Base-by-base conservation (phyloP, 2,888 invertebrate genomes). In the Apomyelois bistriatella region DNA sequence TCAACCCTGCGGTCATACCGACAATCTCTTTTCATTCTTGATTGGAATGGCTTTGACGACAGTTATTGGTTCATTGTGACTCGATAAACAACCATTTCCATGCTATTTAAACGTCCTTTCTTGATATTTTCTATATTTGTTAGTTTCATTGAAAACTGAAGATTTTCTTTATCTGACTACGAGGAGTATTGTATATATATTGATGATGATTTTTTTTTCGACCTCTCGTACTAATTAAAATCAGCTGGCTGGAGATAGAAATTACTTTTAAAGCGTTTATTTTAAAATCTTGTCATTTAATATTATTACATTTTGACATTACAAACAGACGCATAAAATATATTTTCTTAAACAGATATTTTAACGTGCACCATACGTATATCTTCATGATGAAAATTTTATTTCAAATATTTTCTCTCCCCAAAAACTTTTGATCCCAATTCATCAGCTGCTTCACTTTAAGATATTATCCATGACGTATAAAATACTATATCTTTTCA, bases 401-500 rank as follows among this genome's bases (percentile, higher is more conserved):
- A 46, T 10, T 35, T 46, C 46, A 46, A 35, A 35, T 46, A 46
- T 46, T 46, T 46, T 40, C 30, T 12, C 53, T 60, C 64, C 53
- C 40, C 53, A 52, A 46, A 56, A 72, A 69, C 62, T 69, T 69
- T 68, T 70, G 65, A 70, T 71, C 71, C 57, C 66, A 69, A 80
- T 79, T 82, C 75, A 78, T 78, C 73, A 75, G 59, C 46, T 32
- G 59, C 46, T 32, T 12, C 68, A 64, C 72, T 68, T 71, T 59
- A 70, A 68, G 73, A 76, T 75, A 78, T 77, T 75, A 81, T 75
- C 72, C 73, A 74, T 70, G 64, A 72, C 70, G 78, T 78, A 79
- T 80, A 84, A 83, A 84, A 77, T 77, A 70, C 65, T 58, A 58
- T 65, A 66, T 70, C 65, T 66, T 72, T 70, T 68, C 70, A 66